These are phyloP conservation scores for Trogon melanurus DNA, from an alignment of 2,113 vertebrate species.

Conservation along the genomic window DNA sequence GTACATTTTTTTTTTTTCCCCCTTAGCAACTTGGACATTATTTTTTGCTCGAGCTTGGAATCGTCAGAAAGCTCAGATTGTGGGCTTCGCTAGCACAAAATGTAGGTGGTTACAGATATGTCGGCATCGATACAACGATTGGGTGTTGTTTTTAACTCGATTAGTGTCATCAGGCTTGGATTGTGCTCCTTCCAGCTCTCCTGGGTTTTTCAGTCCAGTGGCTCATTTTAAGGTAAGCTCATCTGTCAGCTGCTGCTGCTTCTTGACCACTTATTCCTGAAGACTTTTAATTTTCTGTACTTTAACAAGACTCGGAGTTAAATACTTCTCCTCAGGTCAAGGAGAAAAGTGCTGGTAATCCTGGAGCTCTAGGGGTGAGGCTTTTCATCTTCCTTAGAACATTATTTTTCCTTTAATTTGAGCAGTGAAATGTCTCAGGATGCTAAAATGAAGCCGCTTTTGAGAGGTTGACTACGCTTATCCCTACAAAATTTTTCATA, in stretches of 20 bases:
- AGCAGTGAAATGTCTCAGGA: not conserved
- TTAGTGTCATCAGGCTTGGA: not conserved
- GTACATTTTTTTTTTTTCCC: not conserved
- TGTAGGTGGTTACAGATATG: constrained; percentile 44
- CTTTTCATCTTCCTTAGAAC: not conserved
- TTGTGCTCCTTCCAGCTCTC: not conserved
- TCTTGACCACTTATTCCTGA: not conserved
- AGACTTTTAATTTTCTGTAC: not conserved
- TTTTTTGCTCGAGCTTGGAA: constrained; percentile 34
- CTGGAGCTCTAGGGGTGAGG: not conserved
- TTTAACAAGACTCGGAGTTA: not conserved
- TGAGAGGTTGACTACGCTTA: not conserved
- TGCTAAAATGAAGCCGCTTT: not conserved
- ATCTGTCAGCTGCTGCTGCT: not conserved
- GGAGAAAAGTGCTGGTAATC: not conserved
- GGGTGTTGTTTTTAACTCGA: constrained; percentile 26
- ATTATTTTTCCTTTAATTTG: not conserved
- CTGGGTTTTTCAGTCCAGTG: not conserved
- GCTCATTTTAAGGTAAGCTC: not conserved
- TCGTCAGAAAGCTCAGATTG: constrained; percentile 1
- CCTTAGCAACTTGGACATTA: constrained; percentile 25
- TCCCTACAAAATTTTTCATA: not conserved
- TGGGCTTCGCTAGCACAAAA: constrained; percentile 37
- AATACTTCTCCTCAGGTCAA: not conserved
- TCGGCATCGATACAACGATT: not conserved